Evolutionary conservation across 2,797 vertebrate genomes (phyloP).

Genomic region (Luscinia megarhynchos): DNA sequence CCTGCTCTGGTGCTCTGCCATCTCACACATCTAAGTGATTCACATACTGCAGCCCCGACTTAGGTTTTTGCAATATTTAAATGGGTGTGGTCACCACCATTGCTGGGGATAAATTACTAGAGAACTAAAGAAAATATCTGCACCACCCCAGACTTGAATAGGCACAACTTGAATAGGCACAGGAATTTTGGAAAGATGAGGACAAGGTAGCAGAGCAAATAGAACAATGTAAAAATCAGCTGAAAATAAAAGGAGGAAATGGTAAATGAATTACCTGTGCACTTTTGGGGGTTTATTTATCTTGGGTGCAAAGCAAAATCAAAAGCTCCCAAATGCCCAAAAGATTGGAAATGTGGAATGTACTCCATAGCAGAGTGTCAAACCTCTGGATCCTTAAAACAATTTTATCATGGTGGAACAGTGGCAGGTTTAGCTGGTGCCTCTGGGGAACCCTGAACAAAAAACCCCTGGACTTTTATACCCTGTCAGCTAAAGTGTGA

Average conservation of each 20-base stretch:
- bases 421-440: neutral
- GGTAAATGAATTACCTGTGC: neutral
- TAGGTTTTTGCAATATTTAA: neutral
- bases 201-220: neutral
- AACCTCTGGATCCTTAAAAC: neutral
- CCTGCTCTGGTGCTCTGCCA: neutral
- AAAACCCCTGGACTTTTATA: neutral
- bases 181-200: neutral
- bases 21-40: neutral
- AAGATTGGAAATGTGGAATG: neutral
- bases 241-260: neutral
- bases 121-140: neutral
- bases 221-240: neutral
- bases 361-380: neutral
- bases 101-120: neutral
- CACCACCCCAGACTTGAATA: no score
- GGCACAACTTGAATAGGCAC: neutral
- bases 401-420: neutral
- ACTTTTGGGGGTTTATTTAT: neutral
- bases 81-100: fast-evolving
- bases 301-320: neutral
- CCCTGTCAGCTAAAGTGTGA: neutral
- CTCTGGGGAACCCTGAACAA: neutral
- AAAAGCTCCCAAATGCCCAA: neutral
- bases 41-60: neutral